A percentile compares a stretch with the other conserved stretches of the same genome.
These are phyloP conservation scores for Bostrychus sinensis DNA, from an alignment of 2,113 vertebrate species.

Conservation along the genomic window DNA sequence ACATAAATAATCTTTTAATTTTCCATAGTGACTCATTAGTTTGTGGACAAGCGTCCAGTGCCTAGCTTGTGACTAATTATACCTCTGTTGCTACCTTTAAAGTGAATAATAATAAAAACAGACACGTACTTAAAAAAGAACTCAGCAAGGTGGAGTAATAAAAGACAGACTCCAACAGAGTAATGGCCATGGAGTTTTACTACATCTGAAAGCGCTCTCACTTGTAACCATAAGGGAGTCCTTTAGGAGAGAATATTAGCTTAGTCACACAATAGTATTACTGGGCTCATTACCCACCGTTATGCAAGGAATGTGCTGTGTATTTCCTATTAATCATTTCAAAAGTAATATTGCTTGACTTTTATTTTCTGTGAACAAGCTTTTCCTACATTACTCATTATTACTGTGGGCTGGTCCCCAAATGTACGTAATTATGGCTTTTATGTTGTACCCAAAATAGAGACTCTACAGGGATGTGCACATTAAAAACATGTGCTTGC, in stretches of 20 bases:
- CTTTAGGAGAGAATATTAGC: conserved; percentile 56
- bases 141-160: conserved; percentile 15
- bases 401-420: conserved; percentile 31
- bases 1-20: conserved; percentile 53
- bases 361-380: conserved; percentile 48
- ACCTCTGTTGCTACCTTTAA: conserved; percentile 20
- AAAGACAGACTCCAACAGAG: conserved; percentile 33
- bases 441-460: conserved; percentile 27
- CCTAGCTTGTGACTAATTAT: conserved; percentile 45
- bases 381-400: conserved; percentile 55
- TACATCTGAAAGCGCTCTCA: conserved; percentile 36
- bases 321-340: conserved; percentile 62
- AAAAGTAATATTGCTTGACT: conserved; percentile 59
- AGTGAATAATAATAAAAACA: not conserved
- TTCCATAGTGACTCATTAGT: conserved; percentile 52
- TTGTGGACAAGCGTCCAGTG: conserved; percentile 14
- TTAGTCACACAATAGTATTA: conserved; percentile 58
- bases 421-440: conserved; percentile 46
- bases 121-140: not conserved
- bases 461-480: conserved; percentile 29
- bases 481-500: not conserved
- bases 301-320: conserved; percentile 44
- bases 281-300: conserved; percentile 62
- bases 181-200: conserved; percentile 34
- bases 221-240: conserved; percentile 39